These are phyloP conservation scores for Harpalus rufipes DNA, from an alignment of 2,888 invertebrate genomes.

Conservation along the genomic window DNA sequence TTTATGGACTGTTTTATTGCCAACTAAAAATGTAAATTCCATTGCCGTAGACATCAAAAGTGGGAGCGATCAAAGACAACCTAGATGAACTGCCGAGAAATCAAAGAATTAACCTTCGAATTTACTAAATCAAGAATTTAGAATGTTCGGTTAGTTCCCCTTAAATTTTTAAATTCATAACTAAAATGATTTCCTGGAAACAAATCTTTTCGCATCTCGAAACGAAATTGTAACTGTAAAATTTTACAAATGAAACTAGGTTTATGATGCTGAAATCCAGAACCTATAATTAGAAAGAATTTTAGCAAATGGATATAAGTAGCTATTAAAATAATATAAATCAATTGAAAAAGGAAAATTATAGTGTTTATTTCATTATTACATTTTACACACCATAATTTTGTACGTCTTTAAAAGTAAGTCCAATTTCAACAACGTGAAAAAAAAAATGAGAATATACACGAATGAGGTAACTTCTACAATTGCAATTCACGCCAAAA, in stretches of 20 bases:
- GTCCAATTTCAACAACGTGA: neutral
- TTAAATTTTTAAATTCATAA: neutral
- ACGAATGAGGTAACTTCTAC: no score
- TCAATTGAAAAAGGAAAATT: neutral
- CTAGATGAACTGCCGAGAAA: neutral
- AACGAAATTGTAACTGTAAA: neutral
- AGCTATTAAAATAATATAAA: neutral
- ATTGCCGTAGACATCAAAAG: slow-evolving; percentile 43
- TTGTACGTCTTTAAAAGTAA: neutral
- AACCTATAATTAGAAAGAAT: neutral
- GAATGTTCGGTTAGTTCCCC: neutral
- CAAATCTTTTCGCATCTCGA: neutral
- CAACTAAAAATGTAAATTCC: slow-evolving; percentile 52
- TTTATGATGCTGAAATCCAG: neutral
- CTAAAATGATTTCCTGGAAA: neutral
- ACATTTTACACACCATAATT: neutral
- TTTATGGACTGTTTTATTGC: slow-evolving; percentile 49
- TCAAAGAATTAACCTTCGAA: slow-evolving; percentile 24
- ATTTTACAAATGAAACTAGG: neutral
- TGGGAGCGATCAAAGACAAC: slow-evolving; percentile 6
- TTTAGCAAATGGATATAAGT: neutral
- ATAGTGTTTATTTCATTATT: slow-evolving; percentile 3
- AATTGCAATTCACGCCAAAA: no score
- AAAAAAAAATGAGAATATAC: no score
- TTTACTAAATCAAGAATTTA: neutral